Conservation (phyloP, 2,888 invertebrate species). For the Diachrysia chrysitis region DNA sequence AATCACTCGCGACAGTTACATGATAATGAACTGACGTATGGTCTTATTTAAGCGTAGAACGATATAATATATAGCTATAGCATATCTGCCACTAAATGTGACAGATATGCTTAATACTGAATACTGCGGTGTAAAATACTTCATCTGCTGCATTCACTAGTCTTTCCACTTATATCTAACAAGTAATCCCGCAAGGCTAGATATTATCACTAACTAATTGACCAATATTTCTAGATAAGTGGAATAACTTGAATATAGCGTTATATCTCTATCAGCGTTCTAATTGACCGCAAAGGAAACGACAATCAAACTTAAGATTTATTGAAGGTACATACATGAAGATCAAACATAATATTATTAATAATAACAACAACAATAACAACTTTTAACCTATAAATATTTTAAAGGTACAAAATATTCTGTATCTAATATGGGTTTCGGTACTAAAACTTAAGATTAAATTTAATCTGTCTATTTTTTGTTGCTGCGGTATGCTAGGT, state of each 20-base stretch:
- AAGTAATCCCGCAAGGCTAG: too few species aligned
- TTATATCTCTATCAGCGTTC: not conserved
- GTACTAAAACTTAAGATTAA: not conserved
- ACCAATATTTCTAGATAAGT: not conserved
- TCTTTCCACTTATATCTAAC: not conserved
- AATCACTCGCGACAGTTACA: not conserved
- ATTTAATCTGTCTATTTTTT: conserved; percentile 2
- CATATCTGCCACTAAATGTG: too few species aligned
- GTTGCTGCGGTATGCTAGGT: not conserved
- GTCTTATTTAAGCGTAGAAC: not conserved
- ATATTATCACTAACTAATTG: not conserved
- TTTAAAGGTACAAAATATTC: not conserved
- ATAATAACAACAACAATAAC: not conserved
- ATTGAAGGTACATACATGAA: conserved; percentile 24
- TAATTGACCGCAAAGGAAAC: conserved; percentile 32
- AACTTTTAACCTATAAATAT: not conserved
- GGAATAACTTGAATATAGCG: not conserved
- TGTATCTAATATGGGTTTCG: not conserved
- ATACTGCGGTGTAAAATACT: not conserved
- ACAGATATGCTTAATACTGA: not conserved
- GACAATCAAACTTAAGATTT: conserved; percentile 40
- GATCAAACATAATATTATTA: conserved; percentile 13
- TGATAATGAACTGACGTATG: not conserved
- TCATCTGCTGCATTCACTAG: not conserved
- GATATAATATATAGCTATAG: too few species aligned